A percentile compares a stretch with the other conserved stretches of the same genome.
These are phyloP conservation scores for Nasonia vitripennis DNA, from an alignment of 1,140 invertebrate species.

Conservation along the genomic window DNA sequence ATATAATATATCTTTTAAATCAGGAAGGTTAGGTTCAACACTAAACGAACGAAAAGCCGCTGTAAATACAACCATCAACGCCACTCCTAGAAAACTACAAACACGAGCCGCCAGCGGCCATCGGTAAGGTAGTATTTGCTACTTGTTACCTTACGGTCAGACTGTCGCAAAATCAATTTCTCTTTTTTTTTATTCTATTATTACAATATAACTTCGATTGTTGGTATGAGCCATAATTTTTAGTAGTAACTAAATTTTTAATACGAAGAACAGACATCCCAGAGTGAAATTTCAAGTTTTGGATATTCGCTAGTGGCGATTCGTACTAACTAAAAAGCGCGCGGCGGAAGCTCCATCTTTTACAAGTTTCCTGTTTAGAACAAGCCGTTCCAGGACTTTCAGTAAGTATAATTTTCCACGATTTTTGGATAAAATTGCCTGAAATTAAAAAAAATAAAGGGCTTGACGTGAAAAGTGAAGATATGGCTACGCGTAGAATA, in stretches of 20 bases:
- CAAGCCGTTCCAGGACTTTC: conserved; percentile 34
- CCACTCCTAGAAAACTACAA: neutral
- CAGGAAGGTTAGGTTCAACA: neutral
- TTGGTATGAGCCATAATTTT: neutral
- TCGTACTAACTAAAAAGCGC: conserved; percentile 15
- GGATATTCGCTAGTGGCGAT: neutral
- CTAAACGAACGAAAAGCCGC: neutral
- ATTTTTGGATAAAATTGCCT: conserved; percentile 52
- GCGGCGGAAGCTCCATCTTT: conserved; percentile 46
- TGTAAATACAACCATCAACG: neutral
- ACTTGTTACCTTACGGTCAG: neutral
- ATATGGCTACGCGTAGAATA: neutral
- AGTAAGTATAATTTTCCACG: conserved; percentile 49
- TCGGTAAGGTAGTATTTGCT: neutral
- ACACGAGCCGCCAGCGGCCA: neutral
- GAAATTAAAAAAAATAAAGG: conserved; percentile 53
- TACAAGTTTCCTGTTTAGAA: conserved; percentile 54
- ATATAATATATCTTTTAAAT: conserved; percentile 4
- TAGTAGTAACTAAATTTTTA: neutral
- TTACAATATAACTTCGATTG: neutral
- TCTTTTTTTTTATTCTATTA: neutral
- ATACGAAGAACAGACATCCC: neutral
- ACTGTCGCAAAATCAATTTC: neutral
- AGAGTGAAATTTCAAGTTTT: no score
- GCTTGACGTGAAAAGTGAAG: neutral